A percentile compares a stretch with the other conserved stretches of the same genome.
Conservation (phyloP, 2,113 vertebrate genomes). For the Thamnophis sirtalis region DNA sequence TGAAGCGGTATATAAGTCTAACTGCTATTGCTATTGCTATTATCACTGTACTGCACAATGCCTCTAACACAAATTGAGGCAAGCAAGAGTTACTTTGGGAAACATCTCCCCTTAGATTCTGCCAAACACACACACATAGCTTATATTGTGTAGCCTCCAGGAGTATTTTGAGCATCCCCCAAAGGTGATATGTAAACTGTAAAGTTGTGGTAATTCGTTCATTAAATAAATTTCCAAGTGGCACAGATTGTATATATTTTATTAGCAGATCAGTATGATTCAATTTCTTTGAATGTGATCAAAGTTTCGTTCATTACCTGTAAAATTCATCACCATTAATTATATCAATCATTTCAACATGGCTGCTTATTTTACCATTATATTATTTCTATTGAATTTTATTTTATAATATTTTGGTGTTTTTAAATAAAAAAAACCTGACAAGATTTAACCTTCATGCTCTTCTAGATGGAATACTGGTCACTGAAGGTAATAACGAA, state of each 20-base stretch:
- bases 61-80: neutral
- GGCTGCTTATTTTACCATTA: neutral
- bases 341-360: neutral
- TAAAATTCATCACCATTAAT: neutral
- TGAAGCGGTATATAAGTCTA: too few species aligned
- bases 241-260: neutral
- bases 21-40: too few species aligned
- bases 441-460: neutral
- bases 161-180: neutral
- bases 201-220: neutral
- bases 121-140: neutral
- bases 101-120: neutral
- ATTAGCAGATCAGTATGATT: neutral
- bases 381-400: neutral
- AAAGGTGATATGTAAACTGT: neutral
- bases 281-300: neutral
- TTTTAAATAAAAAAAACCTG: neutral
- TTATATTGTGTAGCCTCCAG: neutral
- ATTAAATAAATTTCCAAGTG: neutral
- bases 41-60: conserved; percentile 8
- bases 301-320: neutral
- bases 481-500: neutral
- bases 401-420: neutral
- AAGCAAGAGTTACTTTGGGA: neutral
- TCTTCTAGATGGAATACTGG: neutral